Percentiles rank a stretch among this genome's conserved stretches.
phyloP scores from a whole-genome alignment of 2,888 invertebrate genomes.

The Polydrusus cervinus region DNA sequence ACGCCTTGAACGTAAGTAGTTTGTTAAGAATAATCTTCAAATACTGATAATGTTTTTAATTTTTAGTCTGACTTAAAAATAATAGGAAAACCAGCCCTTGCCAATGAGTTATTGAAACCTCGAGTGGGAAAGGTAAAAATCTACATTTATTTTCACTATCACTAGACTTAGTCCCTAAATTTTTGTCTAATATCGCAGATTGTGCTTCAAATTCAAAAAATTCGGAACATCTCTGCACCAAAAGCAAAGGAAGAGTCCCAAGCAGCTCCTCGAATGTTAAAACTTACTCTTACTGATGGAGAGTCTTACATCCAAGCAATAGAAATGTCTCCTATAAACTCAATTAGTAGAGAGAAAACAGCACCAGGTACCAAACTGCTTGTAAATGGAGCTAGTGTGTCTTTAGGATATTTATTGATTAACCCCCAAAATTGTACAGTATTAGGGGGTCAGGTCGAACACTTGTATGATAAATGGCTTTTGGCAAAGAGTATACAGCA shows the following conservation, averaged over 20 bases:
- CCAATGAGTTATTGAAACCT: slow-evolving; percentile 79
- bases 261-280: slow-evolving; percentile 87
- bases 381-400: slow-evolving; percentile 76
- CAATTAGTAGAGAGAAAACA: slow-evolving; percentile 82
- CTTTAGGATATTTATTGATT: slow-evolving; percentile 81
- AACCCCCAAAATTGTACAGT: slow-evolving; percentile 79
- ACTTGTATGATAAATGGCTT: slow-evolving; percentile 93
- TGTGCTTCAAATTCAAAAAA: slow-evolving; percentile 90
- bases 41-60: slow-evolving; percentile 41
- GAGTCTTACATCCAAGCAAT: slow-evolving; percentile 84
- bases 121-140: slow-evolving; percentile 67
- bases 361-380: slow-evolving; percentile 88
- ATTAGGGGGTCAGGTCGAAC: slow-evolving; percentile 89
- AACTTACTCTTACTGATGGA: slow-evolving; percentile 90
- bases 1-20: slow-evolving; percentile 81
- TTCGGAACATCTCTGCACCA: slow-evolving; percentile 91
- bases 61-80: slow-evolving; percentile 86
- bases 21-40: slow-evolving; percentile 33
- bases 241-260: slow-evolving; percentile 91
- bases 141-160: slow-evolving; percentile 6
- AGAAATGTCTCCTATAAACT: slow-evolving; percentile 82
- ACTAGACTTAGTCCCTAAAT: slow-evolving; percentile 1
- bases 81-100: slow-evolving; percentile 83
- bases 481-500: slow-evolving; percentile 71
- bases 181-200: slow-evolving; percentile 65